phyloP scores from a whole-genome alignment of 2,113 vertebrate species.

The Eurystomus gularis region DNA sequence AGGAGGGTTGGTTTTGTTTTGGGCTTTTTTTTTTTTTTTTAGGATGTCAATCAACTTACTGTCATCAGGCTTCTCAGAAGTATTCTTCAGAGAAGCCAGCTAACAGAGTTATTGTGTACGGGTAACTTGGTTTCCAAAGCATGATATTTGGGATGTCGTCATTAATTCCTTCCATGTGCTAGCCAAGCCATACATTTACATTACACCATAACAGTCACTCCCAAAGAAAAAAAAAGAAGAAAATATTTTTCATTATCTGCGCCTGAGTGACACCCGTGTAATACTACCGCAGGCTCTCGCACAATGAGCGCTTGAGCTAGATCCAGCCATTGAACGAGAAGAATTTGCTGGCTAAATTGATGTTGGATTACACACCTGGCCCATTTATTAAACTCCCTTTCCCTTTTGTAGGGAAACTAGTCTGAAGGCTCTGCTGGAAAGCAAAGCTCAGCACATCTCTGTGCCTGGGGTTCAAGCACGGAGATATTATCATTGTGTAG shows the following conservation, averaged over 20 bases:
- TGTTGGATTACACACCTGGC: conserved; percentile 42
- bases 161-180: conserved; percentile 18
- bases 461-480: background rate
- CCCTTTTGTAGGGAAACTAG: conserved; percentile 22
- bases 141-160: background rate
- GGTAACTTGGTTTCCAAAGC: conserved; percentile 32
- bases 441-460: background rate
- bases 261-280: conserved; percentile 39
- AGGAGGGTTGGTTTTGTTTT: conserved; percentile 16
- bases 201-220: conserved; percentile 6
- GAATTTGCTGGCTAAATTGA: conserved; percentile 50
- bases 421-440: background rate
- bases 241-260: conserved; percentile 59
- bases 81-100: conserved; percentile 6
- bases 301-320: conserved; percentile 50
- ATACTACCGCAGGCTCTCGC: conserved; percentile 26
- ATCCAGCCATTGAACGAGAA: conserved; percentile 58
- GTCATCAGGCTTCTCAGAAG: conserved; percentile 55
- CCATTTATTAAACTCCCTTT: conserved; percentile 22
- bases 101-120: conserved; percentile 23
- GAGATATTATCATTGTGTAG: background rate
- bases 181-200: background rate
- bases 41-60: conserved; percentile 62
- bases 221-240: background rate
- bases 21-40: background rate